Base-by-base conservation (phyloP, 2,888 invertebrate genomes). In the Drosophila kokeensis region DNA sequence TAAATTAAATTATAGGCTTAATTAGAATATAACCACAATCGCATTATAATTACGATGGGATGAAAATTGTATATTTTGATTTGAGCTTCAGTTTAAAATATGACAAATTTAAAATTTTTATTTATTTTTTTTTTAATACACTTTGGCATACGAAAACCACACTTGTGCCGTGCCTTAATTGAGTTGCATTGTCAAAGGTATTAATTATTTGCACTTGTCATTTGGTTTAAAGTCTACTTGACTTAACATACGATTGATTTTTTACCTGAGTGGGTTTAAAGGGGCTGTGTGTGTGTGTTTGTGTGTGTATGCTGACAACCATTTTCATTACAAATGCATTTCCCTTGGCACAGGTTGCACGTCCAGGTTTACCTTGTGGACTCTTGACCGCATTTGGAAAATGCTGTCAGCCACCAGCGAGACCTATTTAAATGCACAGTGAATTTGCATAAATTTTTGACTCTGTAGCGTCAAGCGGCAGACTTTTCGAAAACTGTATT, bases 261-360 rank as follows among this genome's bases (percentile, higher is more conserved):
- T 45, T 55, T 30, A 30, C 34, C 10, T 49, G 58, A 38, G 55
- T 57, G 61, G 21, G 7, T 50, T 48, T 34, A 21, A 21, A 49
- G 64, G 36, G 38, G 30, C 15, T 40, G 18, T 40, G n/a, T 38
- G 30, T 53, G 67, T 62, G 57, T 63, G 30, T 42, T 32, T 13
- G 21, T 32, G 53, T 60, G 32, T 67, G 52, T 58, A 4, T 68
- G 70, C 53, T 64, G 67, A 72, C 63, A 79, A 69, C 70, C 68
- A 76, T 71, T 90, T 88, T 77, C 71, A 83, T 86, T 90, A 76
- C 77, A 76, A 73, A 79, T 90, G 79, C 90, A 90, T 86, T 86
- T 90, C 87, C 81, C 76, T 61, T 45, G 65, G 50, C 48, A 24
- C 52, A 66, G 42, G 36, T 65, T 54, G 27, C 15, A n/a, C 15